A percentile compares a stretch with the other conserved stretches of the same genome.
phyloP scores from a whole-genome alignment of 2,888 invertebrate species.

The Trachelus stipa region DNA sequence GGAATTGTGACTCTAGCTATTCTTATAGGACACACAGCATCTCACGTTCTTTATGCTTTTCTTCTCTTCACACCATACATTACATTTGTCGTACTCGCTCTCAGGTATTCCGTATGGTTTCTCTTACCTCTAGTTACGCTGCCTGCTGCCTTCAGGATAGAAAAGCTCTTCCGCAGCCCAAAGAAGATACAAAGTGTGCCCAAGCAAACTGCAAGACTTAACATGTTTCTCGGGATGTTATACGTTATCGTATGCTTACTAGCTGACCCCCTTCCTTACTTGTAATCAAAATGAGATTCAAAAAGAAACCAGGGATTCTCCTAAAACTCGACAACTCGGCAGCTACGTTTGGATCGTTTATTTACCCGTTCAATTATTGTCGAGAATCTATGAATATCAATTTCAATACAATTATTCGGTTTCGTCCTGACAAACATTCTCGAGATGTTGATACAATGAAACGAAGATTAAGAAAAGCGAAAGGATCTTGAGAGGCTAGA shows the following conservation, averaged over 20 bases:
- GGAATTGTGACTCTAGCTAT: slow-evolving; percentile 97
- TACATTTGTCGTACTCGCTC: slow-evolving; percentile 85
- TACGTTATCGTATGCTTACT: slow-evolving; percentile 82
- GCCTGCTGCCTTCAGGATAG: slow-evolving; percentile 89
- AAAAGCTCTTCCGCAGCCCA: slow-evolving; percentile 85
- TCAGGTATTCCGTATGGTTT: slow-evolving; percentile 90
- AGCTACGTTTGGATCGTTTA: not conserved
- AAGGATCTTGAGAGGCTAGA: not conserved
- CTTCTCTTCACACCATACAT: slow-evolving; percentile 92
- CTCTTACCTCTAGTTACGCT: slow-evolving; percentile 88
- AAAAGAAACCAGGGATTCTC: not conserved
- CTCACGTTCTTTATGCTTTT: slow-evolving; percentile 90
- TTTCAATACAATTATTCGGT: not conserved
- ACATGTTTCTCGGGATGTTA: slow-evolving; percentile 90
- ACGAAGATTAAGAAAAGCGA: not conserved
- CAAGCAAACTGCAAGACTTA: slow-evolving; percentile 88
- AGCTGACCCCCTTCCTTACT: slow-evolving; percentile 59
- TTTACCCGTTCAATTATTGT: not conserved
- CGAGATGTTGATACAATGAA: not conserved
- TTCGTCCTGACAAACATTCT: not conserved
- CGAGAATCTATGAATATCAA: not conserved
- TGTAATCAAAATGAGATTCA: slow-evolving; percentile 35
- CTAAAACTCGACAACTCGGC: not conserved
- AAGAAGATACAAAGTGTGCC: slow-evolving; percentile 86
- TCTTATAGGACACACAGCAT: slow-evolving; percentile 89